Conservation (phyloP, 2,888 invertebrate genomes). For the Cheilosia grossa region DNA sequence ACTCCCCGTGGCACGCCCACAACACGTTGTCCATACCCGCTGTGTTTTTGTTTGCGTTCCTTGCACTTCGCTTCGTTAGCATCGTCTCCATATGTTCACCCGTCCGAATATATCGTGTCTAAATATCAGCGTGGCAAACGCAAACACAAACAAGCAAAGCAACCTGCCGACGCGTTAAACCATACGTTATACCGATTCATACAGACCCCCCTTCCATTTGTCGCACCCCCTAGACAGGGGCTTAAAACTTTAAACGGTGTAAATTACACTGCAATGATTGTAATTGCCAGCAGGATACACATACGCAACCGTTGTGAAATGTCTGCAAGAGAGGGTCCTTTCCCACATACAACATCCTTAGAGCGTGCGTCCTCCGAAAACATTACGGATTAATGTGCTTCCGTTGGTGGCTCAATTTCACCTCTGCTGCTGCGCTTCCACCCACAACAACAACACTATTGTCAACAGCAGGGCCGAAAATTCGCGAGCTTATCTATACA, state of each 20-base stretch:
- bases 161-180: constrained; percentile 10
- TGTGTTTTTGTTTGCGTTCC: constrained; percentile 45
- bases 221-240: constrained; percentile 58
- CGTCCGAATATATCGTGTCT: constrained; percentile 59
- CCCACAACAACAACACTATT: constrained; percentile 31
- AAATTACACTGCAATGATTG: constrained; percentile 71
- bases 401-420: constrained; percentile 69
- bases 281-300: constrained; percentile 64
- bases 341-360: constrained; percentile 3
- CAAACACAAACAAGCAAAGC: constrained; percentile 53
- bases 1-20: constrained; percentile 44
- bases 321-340: constrained; percentile 34
- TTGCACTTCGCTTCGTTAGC: constrained; percentile 18
- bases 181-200: background rate
- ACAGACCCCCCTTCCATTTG: constrained; percentile 1
- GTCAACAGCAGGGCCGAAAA: constrained; percentile 62
- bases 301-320: constrained; percentile 41
- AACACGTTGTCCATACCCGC: constrained; percentile 34
- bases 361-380: constrained; percentile 26
- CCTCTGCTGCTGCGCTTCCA: constrained; percentile 18
- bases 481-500: constrained; percentile 66
- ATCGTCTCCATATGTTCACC: constrained; percentile 57
- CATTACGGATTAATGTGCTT: constrained; percentile 71
- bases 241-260: constrained; percentile 75
- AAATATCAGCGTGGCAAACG: constrained; percentile 65